A percentile compares a stretch with the other conserved stretches of the same genome.
These are phyloP conservation scores for Macquaria ambigua DNA, from an alignment of 2,113 vertebrate species.

Conservation along the genomic window DNA sequence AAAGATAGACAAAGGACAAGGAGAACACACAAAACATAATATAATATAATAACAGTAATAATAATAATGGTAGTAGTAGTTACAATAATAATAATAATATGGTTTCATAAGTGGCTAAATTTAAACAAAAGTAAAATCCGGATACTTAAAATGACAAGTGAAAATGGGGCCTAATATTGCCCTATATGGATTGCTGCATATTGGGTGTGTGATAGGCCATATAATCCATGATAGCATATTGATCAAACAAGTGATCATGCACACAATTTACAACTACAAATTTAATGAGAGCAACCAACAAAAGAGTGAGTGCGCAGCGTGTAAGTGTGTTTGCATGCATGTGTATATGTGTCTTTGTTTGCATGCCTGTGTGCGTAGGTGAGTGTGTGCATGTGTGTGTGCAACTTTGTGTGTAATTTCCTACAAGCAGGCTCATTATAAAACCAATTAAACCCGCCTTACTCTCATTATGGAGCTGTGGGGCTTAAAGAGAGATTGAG, in stretches of 20 bases:
- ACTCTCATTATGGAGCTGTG: constrained; percentile 73
- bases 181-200: neutral
- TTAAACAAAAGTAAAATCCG: neutral
- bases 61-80: too few species aligned
- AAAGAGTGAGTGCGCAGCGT: neutral
- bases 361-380: constrained; percentile 8
- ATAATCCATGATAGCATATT: constrained; percentile 14
- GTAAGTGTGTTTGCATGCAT: neutral
- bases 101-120: neutral
- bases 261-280: constrained; percentile 14
- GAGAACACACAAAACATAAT: too few species aligned
- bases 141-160: neutral
- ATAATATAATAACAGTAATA: too few species aligned
- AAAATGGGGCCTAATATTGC: neutral
- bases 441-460: constrained; percentile 79
- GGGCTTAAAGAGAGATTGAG: constrained; percentile 71
- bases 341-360: constrained; percentile 44
- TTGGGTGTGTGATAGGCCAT: neutral
- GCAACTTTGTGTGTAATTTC: constrained; percentile 54
- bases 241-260: constrained; percentile 38
- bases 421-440: constrained; percentile 77
- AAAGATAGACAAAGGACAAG: neutral
- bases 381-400: constrained; percentile 9
- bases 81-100: too few species aligned
- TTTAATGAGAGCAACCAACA: constrained; percentile 19